Evolutionary conservation across 2,888 invertebrate species (phyloP), one percentile per base, ranked within the genome.

Genomic region (Dasysyrphus tricinctus): DNA sequence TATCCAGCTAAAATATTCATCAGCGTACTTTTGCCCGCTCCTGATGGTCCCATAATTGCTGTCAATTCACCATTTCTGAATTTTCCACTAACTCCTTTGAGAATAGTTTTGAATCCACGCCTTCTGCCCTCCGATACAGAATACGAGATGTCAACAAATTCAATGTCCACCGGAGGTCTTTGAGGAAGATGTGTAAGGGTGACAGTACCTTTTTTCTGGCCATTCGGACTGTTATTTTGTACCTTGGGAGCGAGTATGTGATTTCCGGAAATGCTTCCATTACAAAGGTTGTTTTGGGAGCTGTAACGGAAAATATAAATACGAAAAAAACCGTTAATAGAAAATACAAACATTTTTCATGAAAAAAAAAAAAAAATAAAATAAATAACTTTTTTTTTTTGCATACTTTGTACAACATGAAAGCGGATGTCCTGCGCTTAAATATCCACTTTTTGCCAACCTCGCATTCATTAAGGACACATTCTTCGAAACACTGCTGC

Each of bases 1-100:
- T 97, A 97, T 88, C 97, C 97, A 61, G 97, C 97, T 89, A 97
- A 93, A 89, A 97, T 96, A 91, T 97, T 97, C 97, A 97, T 97
- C 12, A 97, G 94, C 0, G 97, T 97, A 90, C 96, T 96, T 90
- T 97, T 97, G 54, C 95, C 95, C 14, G 95, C 95, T 1, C 95
- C 95, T 0, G 98, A 98, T 39, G 98, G 98, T 42, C 98, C 98
- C 98, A 98, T 98, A 81, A 98, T 98, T 39, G 98, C 98, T 0
- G 98, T 97, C 89, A 98, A 93, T 91, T 98, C 97, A n/a, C 98
- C 97, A 85, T 97, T 97, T 89, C 95, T 94, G 92, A 98, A 97
- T 90, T 96, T 96, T 9, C 98, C 98, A 90, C 96, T 97, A 77
- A 98, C 96, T 89, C 96, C 95, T 93, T 97, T 98, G 89, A 98